Evolutionary conservation across 2,888 invertebrate genomes (phyloP), one percentile per base, ranked within the genome.

Genomic region (Rapana venosa): DNA sequence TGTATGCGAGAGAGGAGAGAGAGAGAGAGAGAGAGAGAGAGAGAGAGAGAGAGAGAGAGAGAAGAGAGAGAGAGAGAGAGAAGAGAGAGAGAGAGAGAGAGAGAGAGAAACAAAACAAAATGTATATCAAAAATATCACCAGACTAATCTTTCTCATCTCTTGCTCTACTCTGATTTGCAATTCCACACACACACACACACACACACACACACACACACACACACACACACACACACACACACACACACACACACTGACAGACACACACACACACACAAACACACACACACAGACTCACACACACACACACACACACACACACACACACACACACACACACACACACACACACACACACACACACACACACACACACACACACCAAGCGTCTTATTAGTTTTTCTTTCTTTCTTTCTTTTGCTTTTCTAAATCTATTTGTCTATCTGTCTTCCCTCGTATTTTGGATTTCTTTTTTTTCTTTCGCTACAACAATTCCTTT

Each of bases 271-370:
- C 77, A 2, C 35, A 30, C 77, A 4, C 77, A 30, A 30, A 13
- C 77, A 4, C 77, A 13, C 77, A 30, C 77, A 4, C 77, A 13
- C 77, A 32, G 30, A 77, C 77, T 32, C 77, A 77, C 77, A 77
- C 77, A 77, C 77, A 32, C 77, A 77, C 77, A 77, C 77, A 4
- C 77, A 77, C 77, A 77, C 77, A 32, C 77, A 77, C 77, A 32
- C 77, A 77, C 77, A 77, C 77, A 32, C 77, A 77, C 77, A 77
- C 77, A 30, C 77, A 77, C 77, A 30, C 77, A 77, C 77, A 30
- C 77, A 32, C 77, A 30, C 77, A 77, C 77, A 30, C 77, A 77
- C 77, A 32, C 77, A 32, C 32, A 32, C 32, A 77, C 32, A 79
- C 77, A 32, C 77, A 35, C 77, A 79, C 77, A 77, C 77, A 79